Base-by-base conservation (phyloP, 2,797 vertebrate genomes). In the Gorsachius magnificus region DNA sequence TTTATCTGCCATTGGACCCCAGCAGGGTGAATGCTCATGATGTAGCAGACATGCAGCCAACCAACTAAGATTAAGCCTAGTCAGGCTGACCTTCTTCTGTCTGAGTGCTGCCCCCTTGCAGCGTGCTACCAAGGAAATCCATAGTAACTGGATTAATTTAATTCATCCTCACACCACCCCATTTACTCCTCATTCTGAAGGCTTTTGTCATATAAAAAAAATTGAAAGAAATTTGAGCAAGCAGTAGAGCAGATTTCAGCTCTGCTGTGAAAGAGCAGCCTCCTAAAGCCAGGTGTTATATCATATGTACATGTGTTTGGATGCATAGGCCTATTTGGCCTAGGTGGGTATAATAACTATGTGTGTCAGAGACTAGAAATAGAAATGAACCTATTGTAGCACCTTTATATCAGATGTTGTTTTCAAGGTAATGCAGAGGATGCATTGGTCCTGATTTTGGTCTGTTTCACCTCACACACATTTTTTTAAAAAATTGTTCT, bases 391-490 rank as follows among this genome's bases (percentile, higher is more conserved):
- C 58, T 82, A 2, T 29, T 54, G 38, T 65, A 71, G n/a, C 29
- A 41, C 11, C 65, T 66, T 5, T 29, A 13, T 53, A 33, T 61
- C 41, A 43, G n/a, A 24, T 0, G 4, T 15, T 15, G 13, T 88
- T 83, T 92, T 72, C 60, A 66, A 70, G 38, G 29, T 19, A 68
- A 28, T 5, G 17, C 51, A 63, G 48, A 57, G 25, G 74, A 33
- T 69, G n/a, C 18, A 3, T 79, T 68, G n/a, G 50, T 68, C 21
- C 57, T 80, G 56, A 41, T 53, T 63, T 84, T 46, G 50, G 38
- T 66, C 96, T 96, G 77, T 91, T 94, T 95, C 77, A 81, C 79
- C 89, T 96, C 90, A 90, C 86, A 95, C 72, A 69, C 43, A 33
- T 70, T 66, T 91, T 94, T 96, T 6, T 19, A 70, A 16, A 83